phyloP scores from a whole-genome alignment of 1,140 invertebrate genomes.

The Olivierus martensii region DNA sequence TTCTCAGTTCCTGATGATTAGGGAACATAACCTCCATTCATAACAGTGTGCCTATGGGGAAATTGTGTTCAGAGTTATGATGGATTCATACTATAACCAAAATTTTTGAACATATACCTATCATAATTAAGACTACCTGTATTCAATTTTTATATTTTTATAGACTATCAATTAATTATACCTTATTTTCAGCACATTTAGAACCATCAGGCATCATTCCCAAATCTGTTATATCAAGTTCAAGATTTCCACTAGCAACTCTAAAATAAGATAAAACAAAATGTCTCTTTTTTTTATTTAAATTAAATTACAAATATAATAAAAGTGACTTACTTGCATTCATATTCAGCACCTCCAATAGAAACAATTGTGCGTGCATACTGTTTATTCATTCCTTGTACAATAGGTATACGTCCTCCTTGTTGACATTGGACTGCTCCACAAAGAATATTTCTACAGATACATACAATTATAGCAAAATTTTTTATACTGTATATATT shows the following conservation, averaged over 20 bases:
- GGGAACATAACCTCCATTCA: too few species aligned
- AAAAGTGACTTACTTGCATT: slow-evolving; percentile 51
- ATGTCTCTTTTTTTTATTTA: not conserved
- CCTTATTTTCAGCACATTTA: slow-evolving; percentile 75
- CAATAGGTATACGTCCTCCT: slow-evolving; percentile 59
- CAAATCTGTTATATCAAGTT: slow-evolving; percentile 47
- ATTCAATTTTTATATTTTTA: too few species aligned
- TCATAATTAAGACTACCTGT: too few species aligned
- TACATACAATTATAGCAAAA: too few species aligned
- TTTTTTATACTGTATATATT: too few species aligned
- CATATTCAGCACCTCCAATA: slow-evolving; percentile 66
- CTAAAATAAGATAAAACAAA: slow-evolving; percentile 30
- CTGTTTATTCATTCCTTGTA: slow-evolving; percentile 56
- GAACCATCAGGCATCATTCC: slow-evolving; percentile 78
- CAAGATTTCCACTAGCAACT: slow-evolving; percentile 49
- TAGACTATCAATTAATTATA: too few species aligned
- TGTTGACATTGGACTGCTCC: slow-evolving; percentile 80
- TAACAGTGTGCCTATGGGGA: too few species aligned
- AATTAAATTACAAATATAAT: not conserved
- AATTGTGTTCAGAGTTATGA: too few species aligned
- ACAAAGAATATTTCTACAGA: slow-evolving; percentile 67
- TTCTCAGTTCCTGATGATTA: too few species aligned
- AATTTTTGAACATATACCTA: too few species aligned
- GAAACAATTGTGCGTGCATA: slow-evolving; percentile 73
- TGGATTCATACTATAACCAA: too few species aligned